Conservation (phyloP, 2,797 vertebrate genomes). For the Eulemur albifrons region DNA sequence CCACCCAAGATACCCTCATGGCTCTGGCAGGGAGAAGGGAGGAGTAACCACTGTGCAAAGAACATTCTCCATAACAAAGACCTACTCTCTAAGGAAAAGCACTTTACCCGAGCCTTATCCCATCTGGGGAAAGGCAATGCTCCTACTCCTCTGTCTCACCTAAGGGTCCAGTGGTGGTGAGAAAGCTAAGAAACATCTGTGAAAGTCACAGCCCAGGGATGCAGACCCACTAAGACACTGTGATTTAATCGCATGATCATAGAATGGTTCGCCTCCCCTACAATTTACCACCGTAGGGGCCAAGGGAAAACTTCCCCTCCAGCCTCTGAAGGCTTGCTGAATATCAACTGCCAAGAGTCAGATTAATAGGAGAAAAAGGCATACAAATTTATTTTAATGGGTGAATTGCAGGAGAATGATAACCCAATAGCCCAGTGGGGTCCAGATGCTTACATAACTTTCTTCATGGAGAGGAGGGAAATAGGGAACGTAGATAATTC, state of each 20-base stretch:
- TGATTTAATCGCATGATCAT: neutral
- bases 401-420: neutral
- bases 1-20: neutral
- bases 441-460: neutral
- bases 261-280: neutral
- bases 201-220: neutral
- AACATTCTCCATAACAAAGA: neutral
- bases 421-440: neutral
- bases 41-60: neutral
- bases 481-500: neutral
- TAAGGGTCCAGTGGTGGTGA: no score
- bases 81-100: neutral
- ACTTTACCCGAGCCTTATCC: neutral
- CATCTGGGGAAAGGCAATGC: neutral
- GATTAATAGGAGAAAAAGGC: neutral
- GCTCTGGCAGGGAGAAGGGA: neutral
- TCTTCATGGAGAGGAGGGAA: neutral
- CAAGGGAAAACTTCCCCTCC: neutral
- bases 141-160: neutral
- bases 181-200: neutral
- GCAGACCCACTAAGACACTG: neutral
- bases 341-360: neutral
- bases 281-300: neutral
- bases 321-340: neutral
- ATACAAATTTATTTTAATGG: neutral